A percentile compares a stretch with the other conserved stretches of the same genome.
Conservation (phyloP, 2,888 invertebrate genomes). For the Saturnia japonica region DNA sequence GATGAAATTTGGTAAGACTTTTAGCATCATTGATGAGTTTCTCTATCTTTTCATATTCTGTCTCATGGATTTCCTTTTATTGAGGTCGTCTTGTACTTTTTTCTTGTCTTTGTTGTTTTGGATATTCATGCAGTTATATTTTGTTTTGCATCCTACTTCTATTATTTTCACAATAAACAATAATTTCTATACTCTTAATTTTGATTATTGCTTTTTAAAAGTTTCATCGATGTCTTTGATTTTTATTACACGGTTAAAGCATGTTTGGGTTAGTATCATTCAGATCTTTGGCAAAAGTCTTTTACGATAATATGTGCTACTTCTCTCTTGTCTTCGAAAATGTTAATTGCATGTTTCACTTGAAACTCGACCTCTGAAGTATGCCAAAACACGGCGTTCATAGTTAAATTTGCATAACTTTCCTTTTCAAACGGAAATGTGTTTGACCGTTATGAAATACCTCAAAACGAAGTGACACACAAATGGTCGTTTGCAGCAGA, state of each 20-base stretch:
- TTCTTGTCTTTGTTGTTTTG: not conserved
- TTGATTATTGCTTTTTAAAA: not conserved
- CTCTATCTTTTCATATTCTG: not conserved
- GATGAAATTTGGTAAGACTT: conserved; percentile 67
- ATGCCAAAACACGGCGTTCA: conserved; percentile 42
- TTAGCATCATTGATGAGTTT: conserved; percentile 6
- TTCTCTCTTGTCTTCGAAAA: conserved; percentile 1
- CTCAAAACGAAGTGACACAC: conserved; percentile 40
- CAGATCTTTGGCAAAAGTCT: not conserved
- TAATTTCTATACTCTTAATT: not conserved
- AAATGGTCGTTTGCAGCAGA: conserved; percentile 36
- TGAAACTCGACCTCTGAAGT: conserved; percentile 28
- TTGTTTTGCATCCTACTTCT: not conserved
- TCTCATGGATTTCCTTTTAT: not conserved
- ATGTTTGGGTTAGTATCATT: not conserved
- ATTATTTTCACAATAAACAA: not conserved
- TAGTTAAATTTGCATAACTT: conserved; percentile 55
- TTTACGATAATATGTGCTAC: conserved; percentile 15
- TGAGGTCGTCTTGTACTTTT: not conserved
- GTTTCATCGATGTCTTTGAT: not conserved
- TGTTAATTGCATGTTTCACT: conserved; percentile 22
- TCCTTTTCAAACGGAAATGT: conserved; percentile 60
- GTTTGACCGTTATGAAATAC: conserved; percentile 44
- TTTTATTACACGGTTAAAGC: not conserved
- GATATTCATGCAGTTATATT: not conserved